Base-by-base conservation (phyloP, 2,797 vertebrate genomes). In the Epinephelus coioides region DNA sequence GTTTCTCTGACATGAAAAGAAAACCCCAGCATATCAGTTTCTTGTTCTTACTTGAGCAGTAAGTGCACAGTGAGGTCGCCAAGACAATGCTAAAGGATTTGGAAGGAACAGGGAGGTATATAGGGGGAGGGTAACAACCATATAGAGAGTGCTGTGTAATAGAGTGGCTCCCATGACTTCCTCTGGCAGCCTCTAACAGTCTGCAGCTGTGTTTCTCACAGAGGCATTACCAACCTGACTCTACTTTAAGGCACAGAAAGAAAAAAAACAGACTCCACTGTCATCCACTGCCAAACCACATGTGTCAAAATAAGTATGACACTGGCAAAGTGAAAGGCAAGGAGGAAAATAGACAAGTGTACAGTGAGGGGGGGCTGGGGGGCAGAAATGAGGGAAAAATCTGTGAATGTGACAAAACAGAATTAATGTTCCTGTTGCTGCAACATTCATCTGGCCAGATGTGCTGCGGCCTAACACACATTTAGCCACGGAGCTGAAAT, bases 181-280 rank as follows among this genome's bases (percentile, higher is more conserved):
- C 89, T 90, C 87, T 89, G 89, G 89, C 89, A 82, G 87, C 83
- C 74, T 84, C 68, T 90, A 92, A 92, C 89, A 85, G 79, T 79
- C 88, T 88, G 85, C 90, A 95, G 94, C 94, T 95, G 93, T 92
- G 86, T 83, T 85, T 90, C 90, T 93, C 90, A 88, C 88, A 93
- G 88, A 77, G 83, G 68, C 88, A 89, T 90, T 90, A 86, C 91
- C 83, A 88, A 91, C 90, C 91, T 90, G 83, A 89, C 91, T 86
- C 76, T 89, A 67, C 89, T 89, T 88, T 87, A 92, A 90, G 87
- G 85, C 89, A 79, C 63, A 70, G 86, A 86, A 88, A 84, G 67
- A 81, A 88, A 85, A 70, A 73, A 89, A 94, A 91, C 80, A 86
- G 81, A 86, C 87, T 89, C 66, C 75, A 43, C 64, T 84, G 70